Conservation (phyloP, 2,797 vertebrate species). For the Chelidonichthys spinosus region DNA sequence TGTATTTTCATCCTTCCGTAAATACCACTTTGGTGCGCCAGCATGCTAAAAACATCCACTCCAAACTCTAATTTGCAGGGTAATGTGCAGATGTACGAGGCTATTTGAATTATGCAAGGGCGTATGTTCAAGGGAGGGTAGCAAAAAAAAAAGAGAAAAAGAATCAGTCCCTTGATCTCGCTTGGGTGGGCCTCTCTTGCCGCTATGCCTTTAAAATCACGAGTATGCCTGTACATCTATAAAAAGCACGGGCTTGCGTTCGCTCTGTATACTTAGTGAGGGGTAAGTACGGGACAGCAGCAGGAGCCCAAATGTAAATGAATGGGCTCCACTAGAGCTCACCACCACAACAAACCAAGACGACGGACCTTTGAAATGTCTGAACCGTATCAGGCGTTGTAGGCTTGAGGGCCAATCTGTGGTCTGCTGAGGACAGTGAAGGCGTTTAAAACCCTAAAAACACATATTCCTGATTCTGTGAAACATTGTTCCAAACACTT, state of each 20-base stretch:
- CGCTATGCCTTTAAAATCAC: slow-evolving; percentile 74
- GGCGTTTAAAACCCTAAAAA: slow-evolving; percentile 24
- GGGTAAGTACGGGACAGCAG: slow-evolving; percentile 70
- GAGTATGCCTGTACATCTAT: slow-evolving; percentile 66
- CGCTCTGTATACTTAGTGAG: slow-evolving; percentile 76
- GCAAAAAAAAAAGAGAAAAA: slow-evolving; percentile 50
- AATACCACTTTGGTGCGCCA: slow-evolving; percentile 78
- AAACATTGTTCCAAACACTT: neutral
- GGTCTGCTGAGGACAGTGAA: slow-evolving; percentile 37
- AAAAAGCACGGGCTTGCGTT: slow-evolving; percentile 71
- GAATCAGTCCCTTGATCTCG: slow-evolving; percentile 74
- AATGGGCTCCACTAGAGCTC: slow-evolving; percentile 73
- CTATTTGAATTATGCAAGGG: slow-evolving; percentile 81
- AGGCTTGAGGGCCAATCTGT: slow-evolving; percentile 52
- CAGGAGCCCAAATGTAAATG: slow-evolving; percentile 70
- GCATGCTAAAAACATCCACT: slow-evolving; percentile 81
- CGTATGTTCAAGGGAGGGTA: slow-evolving; percentile 70
- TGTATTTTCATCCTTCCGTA: slow-evolving; percentile 80
- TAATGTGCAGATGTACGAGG: slow-evolving; percentile 81
- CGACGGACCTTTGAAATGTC: slow-evolving; percentile 61
- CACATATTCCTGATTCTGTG: neutral
- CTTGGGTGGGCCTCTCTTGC: slow-evolving; percentile 78
- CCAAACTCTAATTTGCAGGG: slow-evolving; percentile 82
- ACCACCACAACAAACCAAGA: slow-evolving; percentile 67
- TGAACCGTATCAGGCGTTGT: slow-evolving; percentile 53